These are phyloP conservation scores for Platycercus adscitus DNA, from an alignment of 2,113 vertebrate species.

Conservation along the genomic window DNA sequence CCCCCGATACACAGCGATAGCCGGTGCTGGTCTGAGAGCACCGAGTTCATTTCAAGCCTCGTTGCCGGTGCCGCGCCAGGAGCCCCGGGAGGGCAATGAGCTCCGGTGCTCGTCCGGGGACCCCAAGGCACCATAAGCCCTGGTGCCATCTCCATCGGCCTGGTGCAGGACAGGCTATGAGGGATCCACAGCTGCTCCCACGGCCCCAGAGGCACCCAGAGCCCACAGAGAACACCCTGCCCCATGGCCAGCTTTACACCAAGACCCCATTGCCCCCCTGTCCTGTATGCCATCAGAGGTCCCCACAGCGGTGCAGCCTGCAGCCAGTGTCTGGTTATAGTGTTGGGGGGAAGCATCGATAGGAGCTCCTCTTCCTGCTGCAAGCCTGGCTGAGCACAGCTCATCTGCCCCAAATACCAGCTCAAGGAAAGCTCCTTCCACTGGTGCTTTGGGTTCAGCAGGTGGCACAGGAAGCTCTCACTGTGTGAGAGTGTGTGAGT, in stretches of 20 bases:
- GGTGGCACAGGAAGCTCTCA: not conserved
- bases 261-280: not conserved
- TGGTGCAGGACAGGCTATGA: not conserved
- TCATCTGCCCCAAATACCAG: not conserved
- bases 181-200: not conserved
- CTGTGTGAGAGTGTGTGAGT: not conserved
- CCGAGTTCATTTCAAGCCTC: fast-evolving
- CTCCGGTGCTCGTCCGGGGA: fast-evolving
- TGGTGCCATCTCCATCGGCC: no score
- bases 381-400: not conserved
- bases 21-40: fast-evolving
- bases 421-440: not conserved
- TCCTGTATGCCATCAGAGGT: fast-evolving
- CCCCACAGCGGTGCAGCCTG: not conserved
- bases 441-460: not conserved
- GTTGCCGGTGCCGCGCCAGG: fast-evolving
- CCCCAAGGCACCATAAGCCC: fast-evolving
- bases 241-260: not conserved
- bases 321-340: not conserved
- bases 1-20: fast-evolving
- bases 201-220: fast-evolving
- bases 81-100: fast-evolving
- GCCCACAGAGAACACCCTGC: fast-evolving
- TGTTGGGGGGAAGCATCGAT: fast-evolving
- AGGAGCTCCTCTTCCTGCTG: not conserved